A percentile compares a stretch with the other conserved stretches of the same genome.
Conservation (phyloP, 2,113 vertebrate species). For the Pitta sordida region DNA sequence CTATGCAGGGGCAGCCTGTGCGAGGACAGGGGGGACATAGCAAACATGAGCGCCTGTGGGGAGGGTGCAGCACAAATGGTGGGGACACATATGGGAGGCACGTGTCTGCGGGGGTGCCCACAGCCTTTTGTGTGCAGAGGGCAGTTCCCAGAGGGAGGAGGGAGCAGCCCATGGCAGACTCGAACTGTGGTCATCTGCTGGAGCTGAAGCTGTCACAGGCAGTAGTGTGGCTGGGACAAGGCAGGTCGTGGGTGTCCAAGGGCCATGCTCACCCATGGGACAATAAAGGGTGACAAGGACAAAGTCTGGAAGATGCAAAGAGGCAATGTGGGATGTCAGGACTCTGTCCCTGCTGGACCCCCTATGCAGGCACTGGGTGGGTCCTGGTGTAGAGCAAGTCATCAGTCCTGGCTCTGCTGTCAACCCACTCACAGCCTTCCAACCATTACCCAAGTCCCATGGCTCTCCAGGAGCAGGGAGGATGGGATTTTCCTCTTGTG, state of each 20-base stretch:
- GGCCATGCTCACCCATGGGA: neutral
- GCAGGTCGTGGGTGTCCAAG: neutral
- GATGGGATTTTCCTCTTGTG: neutral
- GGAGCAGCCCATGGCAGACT: neutral
- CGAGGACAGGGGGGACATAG: neutral
- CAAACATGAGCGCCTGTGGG: neutral
- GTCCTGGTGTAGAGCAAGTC: neutral
- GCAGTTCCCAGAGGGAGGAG: neutral
- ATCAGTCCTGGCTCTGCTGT: neutral
- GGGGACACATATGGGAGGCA: neutral
- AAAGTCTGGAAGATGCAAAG: neutral
- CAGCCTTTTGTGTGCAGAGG: neutral
- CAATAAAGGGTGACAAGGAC: neutral
- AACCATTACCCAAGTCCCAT: neutral
- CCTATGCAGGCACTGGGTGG: neutral
- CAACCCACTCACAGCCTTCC: rapidly evolving
- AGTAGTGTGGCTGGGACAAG: neutral
- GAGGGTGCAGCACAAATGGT: neutral
- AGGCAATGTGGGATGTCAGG: neutral
- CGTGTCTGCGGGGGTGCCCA: neutral
- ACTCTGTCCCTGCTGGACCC: neutral
- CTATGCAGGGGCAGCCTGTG: neutral
- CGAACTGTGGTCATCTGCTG: rapidly evolving
- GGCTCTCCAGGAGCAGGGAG: neutral
- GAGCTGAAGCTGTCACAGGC: neutral